These are phyloP conservation scores for Icerya purchasi DNA, from an alignment of 2,888 invertebrate genomes.

Conservation along the genomic window DNA sequence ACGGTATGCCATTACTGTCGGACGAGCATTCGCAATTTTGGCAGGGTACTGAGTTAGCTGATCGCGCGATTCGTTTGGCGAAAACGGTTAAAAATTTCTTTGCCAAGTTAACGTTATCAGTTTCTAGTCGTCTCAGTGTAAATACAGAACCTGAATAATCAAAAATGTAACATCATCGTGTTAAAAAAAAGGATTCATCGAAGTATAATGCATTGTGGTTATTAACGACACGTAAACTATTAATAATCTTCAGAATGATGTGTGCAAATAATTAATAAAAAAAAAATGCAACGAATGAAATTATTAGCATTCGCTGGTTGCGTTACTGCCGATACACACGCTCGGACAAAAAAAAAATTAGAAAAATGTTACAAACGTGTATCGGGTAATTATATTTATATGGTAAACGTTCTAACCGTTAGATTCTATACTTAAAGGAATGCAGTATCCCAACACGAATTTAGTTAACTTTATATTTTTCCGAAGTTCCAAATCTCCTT, in stretches of 20 bases:
- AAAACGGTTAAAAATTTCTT: conserved; percentile 44
- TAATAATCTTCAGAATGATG: no score
- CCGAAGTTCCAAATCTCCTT: conserved; percentile 47
- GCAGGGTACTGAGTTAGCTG: conserved; percentile 36
- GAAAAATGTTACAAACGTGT: no score
- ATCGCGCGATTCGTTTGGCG: conserved; percentile 38
- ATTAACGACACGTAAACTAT: no score
- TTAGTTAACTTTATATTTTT: conserved; percentile 55
- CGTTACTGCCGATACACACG: no score
- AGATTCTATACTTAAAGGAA: conserved; percentile 60
- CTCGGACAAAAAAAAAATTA: no score
- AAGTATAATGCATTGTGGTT: not conserved
- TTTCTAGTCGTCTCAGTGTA: conserved; percentile 25
- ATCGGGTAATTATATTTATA: no score
- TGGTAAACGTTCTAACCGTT: no score
- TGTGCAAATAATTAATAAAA: no score
- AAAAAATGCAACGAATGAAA: no score
- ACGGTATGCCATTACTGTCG: conserved; percentile 39
- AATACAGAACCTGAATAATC: conserved; percentile 21
- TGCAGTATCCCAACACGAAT: conserved; percentile 51
- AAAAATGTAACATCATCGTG: not conserved
- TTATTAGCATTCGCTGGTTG: no score
- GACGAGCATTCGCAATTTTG: conserved; percentile 48
- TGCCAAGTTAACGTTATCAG: conserved; percentile 32
- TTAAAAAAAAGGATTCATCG: not conserved